A percentile compares a stretch with the other conserved stretches of the same genome.
These are phyloP conservation scores for Protaetia brevitarsis DNA, from an alignment of 1,140 invertebrate genomes.

Conservation along the genomic window DNA sequence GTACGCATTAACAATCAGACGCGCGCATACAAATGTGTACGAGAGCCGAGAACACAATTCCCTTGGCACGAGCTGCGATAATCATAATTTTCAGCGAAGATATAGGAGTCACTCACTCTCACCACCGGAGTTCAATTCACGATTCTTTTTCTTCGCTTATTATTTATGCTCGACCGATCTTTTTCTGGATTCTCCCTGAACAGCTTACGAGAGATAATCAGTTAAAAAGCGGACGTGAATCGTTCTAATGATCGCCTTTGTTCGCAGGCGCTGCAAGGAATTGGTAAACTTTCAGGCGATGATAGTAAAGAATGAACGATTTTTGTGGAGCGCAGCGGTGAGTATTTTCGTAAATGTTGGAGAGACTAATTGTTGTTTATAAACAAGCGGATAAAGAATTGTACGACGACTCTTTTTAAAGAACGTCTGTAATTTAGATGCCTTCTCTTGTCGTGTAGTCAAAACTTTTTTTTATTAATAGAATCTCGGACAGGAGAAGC, in stretches of 20 bases:
- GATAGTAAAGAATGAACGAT: not conserved
- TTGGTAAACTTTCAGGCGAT: not conserved
- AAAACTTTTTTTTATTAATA: slow-evolving; percentile 4
- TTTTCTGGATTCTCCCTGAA: not conserved
- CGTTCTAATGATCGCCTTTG: slow-evolving; percentile 7
- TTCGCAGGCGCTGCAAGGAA: not conserved
- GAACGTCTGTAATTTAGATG: not conserved
- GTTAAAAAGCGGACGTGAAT: not conserved
- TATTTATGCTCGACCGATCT: not conserved
- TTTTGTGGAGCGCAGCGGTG: not conserved
- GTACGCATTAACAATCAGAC: too few relatives aligned
- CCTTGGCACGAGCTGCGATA: not conserved
- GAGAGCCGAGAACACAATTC: not conserved
- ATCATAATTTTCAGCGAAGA: not conserved
- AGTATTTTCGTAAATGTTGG: not conserved
- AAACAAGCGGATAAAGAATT: slow-evolving; percentile 4
- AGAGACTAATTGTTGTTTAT: slow-evolving; percentile 15
- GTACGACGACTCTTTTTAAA: not conserved
- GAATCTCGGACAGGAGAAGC: not conserved
- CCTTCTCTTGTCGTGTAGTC: not conserved
- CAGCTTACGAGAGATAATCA: not conserved
- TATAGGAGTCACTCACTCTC: not conserved
- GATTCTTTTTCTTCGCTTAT: not conserved
- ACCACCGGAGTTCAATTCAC: not conserved
- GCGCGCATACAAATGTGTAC: too few relatives aligned